phyloP scores from a whole-genome alignment of 2,797 vertebrate genomes.

The Taeniopygia guttata region DNA sequence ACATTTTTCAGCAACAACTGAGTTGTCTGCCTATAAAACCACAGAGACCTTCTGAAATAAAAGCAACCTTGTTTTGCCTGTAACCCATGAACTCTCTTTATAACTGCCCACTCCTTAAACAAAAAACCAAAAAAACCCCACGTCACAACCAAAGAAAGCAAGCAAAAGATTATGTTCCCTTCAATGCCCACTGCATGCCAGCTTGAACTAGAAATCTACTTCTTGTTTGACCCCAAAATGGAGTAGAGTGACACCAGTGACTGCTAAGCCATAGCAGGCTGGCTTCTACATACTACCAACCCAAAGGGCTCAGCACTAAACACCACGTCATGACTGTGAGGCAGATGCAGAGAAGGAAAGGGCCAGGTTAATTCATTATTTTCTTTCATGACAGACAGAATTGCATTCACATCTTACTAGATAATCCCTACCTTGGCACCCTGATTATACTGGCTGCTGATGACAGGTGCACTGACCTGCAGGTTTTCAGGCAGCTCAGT shows the following conservation, averaged over 20 bases:
- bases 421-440: slow-evolving; percentile 80
- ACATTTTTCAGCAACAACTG: background rate
- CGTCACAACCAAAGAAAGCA: background rate
- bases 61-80: background rate
- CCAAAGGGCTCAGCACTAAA: background rate
- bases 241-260: background rate
- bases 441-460: slow-evolving; percentile 77
- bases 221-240: background rate
- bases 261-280: background rate
- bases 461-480: slow-evolving; percentile 93
- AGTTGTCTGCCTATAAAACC: background rate
- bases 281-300: background rate
- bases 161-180: background rate
- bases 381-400: background rate
- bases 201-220: background rate
- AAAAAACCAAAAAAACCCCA: background rate
- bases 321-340: background rate
- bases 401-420: slow-evolving; percentile 30
- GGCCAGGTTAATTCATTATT: background rate
- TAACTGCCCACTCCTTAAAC: background rate
- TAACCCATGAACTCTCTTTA: background rate
- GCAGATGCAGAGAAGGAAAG: background rate
- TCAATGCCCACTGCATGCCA: background rate
- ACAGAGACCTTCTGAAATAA: background rate
- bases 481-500: slow-evolving; percentile 96